Conservation (phyloP, 2,113 vertebrate genomes). For the Corythoichthys intestinalis region DNA sequence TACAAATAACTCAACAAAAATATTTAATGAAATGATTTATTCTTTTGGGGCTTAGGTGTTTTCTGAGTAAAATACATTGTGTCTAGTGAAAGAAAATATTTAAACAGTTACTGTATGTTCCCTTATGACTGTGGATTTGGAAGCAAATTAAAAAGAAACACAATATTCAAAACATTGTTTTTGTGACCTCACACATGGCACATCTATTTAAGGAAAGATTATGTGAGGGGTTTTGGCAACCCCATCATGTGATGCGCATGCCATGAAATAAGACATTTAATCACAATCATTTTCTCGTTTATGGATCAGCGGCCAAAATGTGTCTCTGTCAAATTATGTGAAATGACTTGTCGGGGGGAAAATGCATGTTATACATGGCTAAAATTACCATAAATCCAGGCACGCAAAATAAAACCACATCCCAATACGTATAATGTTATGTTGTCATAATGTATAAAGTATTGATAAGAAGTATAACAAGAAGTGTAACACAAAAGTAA, state of each 20-base stretch:
- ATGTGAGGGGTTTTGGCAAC: background rate
- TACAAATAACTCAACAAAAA: slow-evolving; percentile 17
- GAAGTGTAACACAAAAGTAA: no score
- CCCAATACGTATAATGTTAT: no score
- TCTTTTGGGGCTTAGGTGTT: slow-evolving; percentile 6
- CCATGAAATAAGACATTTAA: background rate
- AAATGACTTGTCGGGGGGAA: background rate
- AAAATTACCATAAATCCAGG: background rate
- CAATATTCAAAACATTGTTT: background rate
- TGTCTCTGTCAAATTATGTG: background rate
- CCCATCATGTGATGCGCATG: background rate
- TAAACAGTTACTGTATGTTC: background rate
- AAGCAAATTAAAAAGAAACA: background rate
- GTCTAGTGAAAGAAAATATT: slow-evolving; percentile 2
- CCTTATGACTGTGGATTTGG: slow-evolving; percentile 1
- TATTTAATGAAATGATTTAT: slow-evolving; percentile 9
- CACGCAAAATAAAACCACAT: background rate
- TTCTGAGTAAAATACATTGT: slow-evolving; percentile 10
- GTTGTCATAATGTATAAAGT: no score
- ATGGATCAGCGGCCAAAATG: background rate
- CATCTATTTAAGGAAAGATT: background rate
- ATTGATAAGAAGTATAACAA: no score
- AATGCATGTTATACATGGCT: background rate
- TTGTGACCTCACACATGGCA: background rate
- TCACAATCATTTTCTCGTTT: background rate